These are phyloP conservation scores for Corythaeola cristata DNA, from an alignment of 2,113 vertebrate species.

Conservation along the genomic window DNA sequence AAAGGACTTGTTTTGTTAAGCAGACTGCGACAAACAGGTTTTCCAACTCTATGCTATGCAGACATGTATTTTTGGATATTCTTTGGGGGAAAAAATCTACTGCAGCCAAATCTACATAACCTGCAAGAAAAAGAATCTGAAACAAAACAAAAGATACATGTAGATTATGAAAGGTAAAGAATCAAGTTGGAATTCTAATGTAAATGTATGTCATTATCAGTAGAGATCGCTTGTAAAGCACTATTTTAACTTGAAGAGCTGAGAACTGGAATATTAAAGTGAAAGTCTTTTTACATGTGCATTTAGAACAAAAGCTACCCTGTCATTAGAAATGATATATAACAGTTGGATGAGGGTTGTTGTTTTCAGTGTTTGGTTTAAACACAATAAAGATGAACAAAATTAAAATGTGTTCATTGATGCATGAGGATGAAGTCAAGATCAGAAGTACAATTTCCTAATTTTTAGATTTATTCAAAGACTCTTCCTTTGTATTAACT, in stretches of 20 bases:
- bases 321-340: conserved; percentile 68
- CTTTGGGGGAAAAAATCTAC: conserved; percentile 48
- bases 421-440: conserved; percentile 65
- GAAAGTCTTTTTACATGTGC: conserved; percentile 45
- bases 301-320: conserved; percentile 72
- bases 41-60: conserved; percentile 40
- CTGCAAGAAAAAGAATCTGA: background rate
- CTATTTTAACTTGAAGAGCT: conserved; percentile 57
- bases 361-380: conserved; percentile 62
- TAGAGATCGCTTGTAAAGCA: conserved; percentile 37
- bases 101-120: conserved; percentile 53
- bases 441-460: conserved; percentile 68
- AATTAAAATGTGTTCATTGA: conserved; percentile 69
- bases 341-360: conserved; percentile 61
- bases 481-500: conserved; percentile 72
- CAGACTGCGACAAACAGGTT: conserved; percentile 40
- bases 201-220: conserved; percentile 51
- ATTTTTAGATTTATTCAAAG: conserved; percentile 71
- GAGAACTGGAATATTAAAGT: conserved; percentile 55
- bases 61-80: conserved; percentile 52
- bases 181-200: conserved; percentile 50
- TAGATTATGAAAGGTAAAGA: conserved; percentile 47
- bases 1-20: conserved; percentile 47
- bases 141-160: conserved; percentile 48
- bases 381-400: conserved; percentile 66